These are phyloP conservation scores for Pterocles gutturalis DNA, from an alignment of 2,113 vertebrate species.

Conservation along the genomic window DNA sequence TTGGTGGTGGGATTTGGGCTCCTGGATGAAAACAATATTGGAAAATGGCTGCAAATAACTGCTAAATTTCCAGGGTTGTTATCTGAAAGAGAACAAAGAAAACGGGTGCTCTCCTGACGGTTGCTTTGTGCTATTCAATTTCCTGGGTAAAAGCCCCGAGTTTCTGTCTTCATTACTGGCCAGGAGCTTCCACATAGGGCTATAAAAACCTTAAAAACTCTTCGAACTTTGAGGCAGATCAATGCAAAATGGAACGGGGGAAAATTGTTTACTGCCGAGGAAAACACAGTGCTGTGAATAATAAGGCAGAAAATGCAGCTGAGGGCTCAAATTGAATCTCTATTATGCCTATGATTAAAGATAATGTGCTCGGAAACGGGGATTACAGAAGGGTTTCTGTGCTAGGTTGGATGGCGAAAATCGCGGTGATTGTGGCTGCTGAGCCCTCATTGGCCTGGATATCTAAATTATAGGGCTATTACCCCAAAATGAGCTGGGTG, in stretches of 20 bases:
- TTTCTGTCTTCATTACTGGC: background rate
- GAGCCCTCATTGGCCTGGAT: conserved; percentile 22
- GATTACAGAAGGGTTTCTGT: background rate
- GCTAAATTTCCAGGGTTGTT: background rate
- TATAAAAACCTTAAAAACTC: background rate
- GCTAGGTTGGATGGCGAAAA: conserved; percentile 7
- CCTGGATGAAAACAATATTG: background rate
- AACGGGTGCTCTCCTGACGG: background rate
- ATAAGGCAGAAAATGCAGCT: conserved; percentile 60
- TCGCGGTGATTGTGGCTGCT: background rate
- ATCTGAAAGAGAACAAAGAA: conserved; percentile 33
- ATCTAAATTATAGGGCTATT: conserved; percentile 46
- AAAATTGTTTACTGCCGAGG: conserved; percentile 56
- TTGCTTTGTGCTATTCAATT: background rate
- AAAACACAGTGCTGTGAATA: conserved; percentile 56
- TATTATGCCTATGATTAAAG: conserved; percentile 67
- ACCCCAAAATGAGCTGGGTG: background rate
- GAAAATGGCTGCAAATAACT: background rate
- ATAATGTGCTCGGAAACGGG: conserved; percentile 45
- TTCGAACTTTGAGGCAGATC: background rate
- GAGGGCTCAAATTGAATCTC: conserved; percentile 6
- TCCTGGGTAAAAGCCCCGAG: background rate
- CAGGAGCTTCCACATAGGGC: background rate
- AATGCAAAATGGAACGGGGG: conserved; percentile 8
- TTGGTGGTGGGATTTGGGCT: background rate